Evolutionary conservation across 2,888 invertebrate genomes (phyloP).

Genomic region (Habroteleia sp.): DNA sequence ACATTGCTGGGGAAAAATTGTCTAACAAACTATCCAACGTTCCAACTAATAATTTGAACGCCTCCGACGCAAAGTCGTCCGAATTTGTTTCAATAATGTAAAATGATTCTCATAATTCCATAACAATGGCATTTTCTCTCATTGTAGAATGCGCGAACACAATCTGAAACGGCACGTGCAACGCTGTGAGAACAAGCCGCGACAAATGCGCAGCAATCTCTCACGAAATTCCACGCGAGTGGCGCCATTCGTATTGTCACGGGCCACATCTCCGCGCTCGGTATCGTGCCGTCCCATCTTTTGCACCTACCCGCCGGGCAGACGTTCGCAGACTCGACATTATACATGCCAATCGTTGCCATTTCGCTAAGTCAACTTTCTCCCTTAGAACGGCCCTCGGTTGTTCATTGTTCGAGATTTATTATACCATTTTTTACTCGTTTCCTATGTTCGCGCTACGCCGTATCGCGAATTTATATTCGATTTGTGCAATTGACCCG

Average conservation of each 20-base stretch:
- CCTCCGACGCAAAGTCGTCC: not conserved
- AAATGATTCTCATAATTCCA: constrained; percentile 22
- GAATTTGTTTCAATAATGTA: constrained; percentile 39
- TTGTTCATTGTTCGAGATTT: constrained; percentile 37
- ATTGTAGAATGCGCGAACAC: constrained; percentile 23
- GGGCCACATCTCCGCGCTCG: constrained; percentile 13
- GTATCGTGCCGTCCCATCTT: constrained; percentile 35
- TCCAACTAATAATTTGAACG: not conserved
- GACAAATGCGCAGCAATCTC: constrained; percentile 26
- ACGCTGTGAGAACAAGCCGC: constrained; percentile 31
- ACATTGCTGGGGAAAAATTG: no score
- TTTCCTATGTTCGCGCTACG: constrained; percentile 8
- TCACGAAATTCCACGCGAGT: constrained; percentile 41
- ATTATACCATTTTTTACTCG: constrained; percentile 19
- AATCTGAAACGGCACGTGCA: constrained; percentile 29
- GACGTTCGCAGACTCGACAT: constrained; percentile 16
- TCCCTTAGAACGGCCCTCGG: constrained; percentile 26
- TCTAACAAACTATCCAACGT: no score
- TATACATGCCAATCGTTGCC: constrained; percentile 42
- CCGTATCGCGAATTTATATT: constrained; percentile 11
- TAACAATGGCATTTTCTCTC: constrained; percentile 45
- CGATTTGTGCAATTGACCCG: constrained; percentile 19
- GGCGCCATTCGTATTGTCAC: constrained; percentile 36
- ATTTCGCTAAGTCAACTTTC: constrained; percentile 48
- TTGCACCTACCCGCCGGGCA: constrained; percentile 19